phyloP scores from a whole-genome alignment of 2,797 vertebrate species.

The Anas georgica region DNA sequence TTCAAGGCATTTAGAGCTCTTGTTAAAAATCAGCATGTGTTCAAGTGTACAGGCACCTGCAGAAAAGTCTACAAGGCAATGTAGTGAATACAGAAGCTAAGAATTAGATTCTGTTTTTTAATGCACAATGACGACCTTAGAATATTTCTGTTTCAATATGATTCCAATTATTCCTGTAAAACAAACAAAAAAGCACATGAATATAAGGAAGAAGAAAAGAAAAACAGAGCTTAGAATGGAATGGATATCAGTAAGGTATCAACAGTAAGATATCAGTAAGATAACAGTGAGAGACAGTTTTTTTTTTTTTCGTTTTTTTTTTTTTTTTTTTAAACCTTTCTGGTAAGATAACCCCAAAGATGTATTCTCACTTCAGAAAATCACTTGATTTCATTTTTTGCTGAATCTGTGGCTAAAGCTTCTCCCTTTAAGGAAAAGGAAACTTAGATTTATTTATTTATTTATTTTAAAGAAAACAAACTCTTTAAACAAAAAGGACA shows the following conservation, averaged over 20 bases:
- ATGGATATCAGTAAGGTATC: not conserved
- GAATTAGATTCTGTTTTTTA: not conserved
- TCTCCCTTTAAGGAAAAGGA: not conserved
- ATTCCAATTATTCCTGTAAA: slow-evolving; percentile 37
- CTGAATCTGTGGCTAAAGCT: not conserved
- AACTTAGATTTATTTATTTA: not conserved
- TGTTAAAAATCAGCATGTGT: slow-evolving; percentile 53
- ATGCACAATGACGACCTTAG: not conserved
- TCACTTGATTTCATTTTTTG: not conserved
- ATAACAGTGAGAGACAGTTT: not conserved
- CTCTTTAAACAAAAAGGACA: not conserved
- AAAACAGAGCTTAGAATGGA: slow-evolving; percentile 12
- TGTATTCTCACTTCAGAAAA: slow-evolving; percentile 4
- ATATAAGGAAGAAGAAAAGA: slow-evolving; percentile 21
- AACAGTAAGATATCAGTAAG: not conserved
- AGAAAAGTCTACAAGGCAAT: not conserved
- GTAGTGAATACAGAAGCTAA: not conserved
- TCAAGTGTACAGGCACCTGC: slow-evolving; percentile 53
- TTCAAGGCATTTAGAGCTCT: slow-evolving; percentile 10
- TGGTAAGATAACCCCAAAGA: not conserved
- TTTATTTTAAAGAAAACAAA: not conserved
- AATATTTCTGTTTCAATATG: not conserved
- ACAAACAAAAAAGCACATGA: slow-evolving; percentile 38
- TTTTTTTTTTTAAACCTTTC: not conserved
- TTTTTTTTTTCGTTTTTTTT: no score